phyloP scores from a whole-genome alignment of 2,797 vertebrate genomes.

The Peromyscus melanophrys region DNA sequence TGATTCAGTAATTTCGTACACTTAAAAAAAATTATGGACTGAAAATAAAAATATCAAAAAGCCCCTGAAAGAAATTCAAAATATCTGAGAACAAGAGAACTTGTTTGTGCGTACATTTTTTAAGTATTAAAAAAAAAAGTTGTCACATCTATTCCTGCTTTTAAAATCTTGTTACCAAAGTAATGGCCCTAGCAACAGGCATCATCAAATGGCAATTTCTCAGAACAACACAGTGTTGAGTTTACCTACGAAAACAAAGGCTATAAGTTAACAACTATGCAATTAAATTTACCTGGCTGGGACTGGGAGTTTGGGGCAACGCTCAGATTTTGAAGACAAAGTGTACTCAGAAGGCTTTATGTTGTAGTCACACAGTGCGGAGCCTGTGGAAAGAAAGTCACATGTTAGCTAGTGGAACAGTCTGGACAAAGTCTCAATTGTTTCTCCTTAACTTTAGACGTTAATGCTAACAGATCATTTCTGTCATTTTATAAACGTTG shows the following conservation, averaged over 20 bases:
- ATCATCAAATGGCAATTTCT: conserved; percentile 38
- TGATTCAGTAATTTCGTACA: conserved; percentile 26
- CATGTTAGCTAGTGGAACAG: conserved; percentile 46
- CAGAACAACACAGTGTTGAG: conserved; percentile 44
- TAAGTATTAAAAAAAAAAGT: background rate
- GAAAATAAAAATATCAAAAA: conserved; percentile 45
- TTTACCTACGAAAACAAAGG: conserved; percentile 63
- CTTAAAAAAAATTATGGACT: conserved; percentile 60
- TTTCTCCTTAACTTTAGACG: conserved; percentile 15
- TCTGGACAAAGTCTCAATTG: conserved; percentile 6
- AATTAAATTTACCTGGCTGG: conserved; percentile 93
- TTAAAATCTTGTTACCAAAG: conserved; percentile 34
- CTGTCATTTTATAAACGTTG: conserved; percentile 22
- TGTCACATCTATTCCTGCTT: conserved; percentile 40
- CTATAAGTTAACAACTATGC: conserved; percentile 69
- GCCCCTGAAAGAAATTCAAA: conserved; percentile 12
- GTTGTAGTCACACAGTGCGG: conserved; percentile 95
- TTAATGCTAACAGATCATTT: conserved; percentile 42
- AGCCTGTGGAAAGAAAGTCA: conserved; percentile 90
- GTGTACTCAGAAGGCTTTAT: conserved; percentile 94
- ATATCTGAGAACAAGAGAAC: conserved; percentile 56
- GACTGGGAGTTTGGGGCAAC: conserved; percentile 98
- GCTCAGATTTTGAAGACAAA: conserved; percentile 89
- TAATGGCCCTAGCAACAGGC: background rate
- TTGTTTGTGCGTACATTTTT: background rate